A percentile compares a stretch with the other conserved stretches of the same genome.
Conservation (phyloP, 2,888 invertebrate genomes). For the Tillus elongatus region DNA sequence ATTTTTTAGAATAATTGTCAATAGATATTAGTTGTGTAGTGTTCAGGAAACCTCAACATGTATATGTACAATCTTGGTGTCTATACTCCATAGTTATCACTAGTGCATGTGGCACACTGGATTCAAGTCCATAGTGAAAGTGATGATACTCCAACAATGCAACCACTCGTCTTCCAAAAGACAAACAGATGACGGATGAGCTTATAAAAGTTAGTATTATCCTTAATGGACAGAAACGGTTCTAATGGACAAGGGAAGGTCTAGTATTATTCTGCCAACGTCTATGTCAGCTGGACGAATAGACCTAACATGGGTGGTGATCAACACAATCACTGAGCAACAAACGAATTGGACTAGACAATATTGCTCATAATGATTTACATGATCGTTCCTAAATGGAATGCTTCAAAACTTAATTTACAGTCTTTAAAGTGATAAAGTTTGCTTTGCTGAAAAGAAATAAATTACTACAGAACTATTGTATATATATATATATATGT, state of each 20-base stretch:
- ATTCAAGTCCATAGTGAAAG: no score
- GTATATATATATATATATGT: slow-evolving; percentile 25
- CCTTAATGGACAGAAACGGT: slow-evolving; percentile 34
- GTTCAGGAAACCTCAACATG: no score
- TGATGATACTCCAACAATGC: no score
- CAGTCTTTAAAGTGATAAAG: slow-evolving; percentile 22
- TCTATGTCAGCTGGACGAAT: slow-evolving; percentile 28
- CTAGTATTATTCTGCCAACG: slow-evolving; percentile 28
- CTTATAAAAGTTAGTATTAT: no score
- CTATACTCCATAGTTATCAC: no score
- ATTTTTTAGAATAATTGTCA: no score
- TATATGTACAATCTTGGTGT: no score
- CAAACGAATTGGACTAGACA: slow-evolving; percentile 33
- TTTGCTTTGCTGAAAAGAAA: slow-evolving; percentile 15
- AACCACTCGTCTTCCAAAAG: no score
- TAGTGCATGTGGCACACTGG: no score
- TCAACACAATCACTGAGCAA: slow-evolving; percentile 33
- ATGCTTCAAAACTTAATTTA: slow-evolving; percentile 16
- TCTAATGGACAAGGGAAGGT: slow-evolving; percentile 34
- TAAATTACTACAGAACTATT: slow-evolving; percentile 16
- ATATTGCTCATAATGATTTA: slow-evolving; percentile 11
- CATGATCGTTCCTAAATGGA: slow-evolving; percentile 11
- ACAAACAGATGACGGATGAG: no score
- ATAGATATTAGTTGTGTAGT: no score
- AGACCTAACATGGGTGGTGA: slow-evolving; percentile 26